Base-by-base conservation (phyloP, 2,888 invertebrate species). In the Disparrhopalites patrizii region DNA sequence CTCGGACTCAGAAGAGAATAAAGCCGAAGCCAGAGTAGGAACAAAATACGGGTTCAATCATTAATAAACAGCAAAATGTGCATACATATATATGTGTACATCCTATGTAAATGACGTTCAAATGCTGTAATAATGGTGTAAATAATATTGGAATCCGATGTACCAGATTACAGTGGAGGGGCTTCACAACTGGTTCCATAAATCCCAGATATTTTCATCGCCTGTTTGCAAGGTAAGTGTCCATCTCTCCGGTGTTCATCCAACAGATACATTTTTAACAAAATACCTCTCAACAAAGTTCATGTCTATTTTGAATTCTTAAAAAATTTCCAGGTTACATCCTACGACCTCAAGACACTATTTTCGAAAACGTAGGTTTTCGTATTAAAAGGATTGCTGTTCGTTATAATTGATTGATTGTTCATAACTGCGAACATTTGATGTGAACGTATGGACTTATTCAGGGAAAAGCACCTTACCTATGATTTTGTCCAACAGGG, bases 101-200 rank as follows among this genome's bases (percentile, higher is more conserved):
- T n/a, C n/a, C 15, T 33, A 33, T 15, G 7, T 33, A 33, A 15
- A 33, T 10, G 8, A 33, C 36, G 5, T 43, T n/a, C n/a, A 43
- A 20, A 10, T 43, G 5, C 5, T 15, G n/a, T 20, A 43, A 43
- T 43, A n/a, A 5, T 43, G 7, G n/a, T 5, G 8, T n/a, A 15
- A 43, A 18, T 5, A 5, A 43, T n/a, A n/a, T 18, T 5, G 5
- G 15, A 18, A 10, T 10, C n/a, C 4, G 20, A 4, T 43, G 5
- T 43, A 18, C 5, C n/a, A 58, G 58, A 62, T 62, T 7, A 20
- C 54, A 7, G 23, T 38, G n/a, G 8, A 31, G n/a, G 62, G 62
- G 15, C 33, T 62, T 18, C 38, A 62, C 25, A 28, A 28, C 4
- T 62, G 62, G 62, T 62, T 62, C 31, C n/a, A 31, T 2, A 15